These are phyloP conservation scores for Dipodomys spectabilis DNA, from an alignment of 2,113 vertebrate species.

Conservation along the genomic window DNA sequence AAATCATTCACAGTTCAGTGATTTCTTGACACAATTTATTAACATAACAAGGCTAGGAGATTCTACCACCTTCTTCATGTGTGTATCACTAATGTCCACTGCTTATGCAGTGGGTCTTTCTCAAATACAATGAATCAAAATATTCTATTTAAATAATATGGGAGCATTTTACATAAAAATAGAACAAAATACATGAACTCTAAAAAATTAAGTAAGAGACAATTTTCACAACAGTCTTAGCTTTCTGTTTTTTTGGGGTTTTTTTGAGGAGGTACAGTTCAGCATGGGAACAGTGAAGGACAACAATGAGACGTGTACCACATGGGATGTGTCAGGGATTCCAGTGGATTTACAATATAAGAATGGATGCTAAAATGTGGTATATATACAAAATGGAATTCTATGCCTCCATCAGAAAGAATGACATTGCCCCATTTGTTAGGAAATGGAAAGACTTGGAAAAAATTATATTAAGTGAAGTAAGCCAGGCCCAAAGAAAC, in stretches of 20 bases:
- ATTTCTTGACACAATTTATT: neutral
- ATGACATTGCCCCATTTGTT: too few relatives aligned
- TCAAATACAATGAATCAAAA: neutral
- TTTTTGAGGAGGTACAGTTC: neutral
- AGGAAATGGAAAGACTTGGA: too few relatives aligned
- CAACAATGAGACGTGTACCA: neutral
- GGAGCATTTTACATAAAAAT: neutral
- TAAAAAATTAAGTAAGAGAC: neutral
- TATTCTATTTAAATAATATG: neutral
- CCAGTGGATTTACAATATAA: neutral
- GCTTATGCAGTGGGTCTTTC: neutral
- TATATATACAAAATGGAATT: too few relatives aligned
- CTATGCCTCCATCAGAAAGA: too few relatives aligned
- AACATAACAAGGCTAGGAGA: neutral
- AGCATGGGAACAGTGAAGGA: neutral
- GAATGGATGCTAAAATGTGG: neutral
- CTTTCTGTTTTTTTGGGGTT: neutral
- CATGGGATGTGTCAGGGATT: neutral
- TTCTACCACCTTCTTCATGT: neutral
- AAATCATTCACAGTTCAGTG: neutral
- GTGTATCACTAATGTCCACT: neutral
- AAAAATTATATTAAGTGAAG: too few relatives aligned
- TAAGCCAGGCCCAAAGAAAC: too few relatives aligned
- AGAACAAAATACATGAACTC: neutral
- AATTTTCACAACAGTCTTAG: neutral